These are phyloP conservation scores for Caerostris extrusa DNA, from an alignment of 1,140 invertebrate species.

Conservation along the genomic window DNA sequence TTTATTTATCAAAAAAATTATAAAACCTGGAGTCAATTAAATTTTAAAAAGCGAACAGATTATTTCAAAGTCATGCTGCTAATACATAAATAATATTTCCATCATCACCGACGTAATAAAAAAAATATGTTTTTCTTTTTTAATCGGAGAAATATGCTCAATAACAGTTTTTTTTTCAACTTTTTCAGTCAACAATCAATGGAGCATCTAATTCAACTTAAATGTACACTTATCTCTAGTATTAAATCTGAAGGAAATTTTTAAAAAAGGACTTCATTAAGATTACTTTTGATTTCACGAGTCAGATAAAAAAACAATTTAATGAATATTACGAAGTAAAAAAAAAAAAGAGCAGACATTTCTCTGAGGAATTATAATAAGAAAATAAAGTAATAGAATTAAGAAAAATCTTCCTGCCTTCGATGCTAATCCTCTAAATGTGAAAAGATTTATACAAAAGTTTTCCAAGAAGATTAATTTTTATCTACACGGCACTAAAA, in stretches of 20 bases:
- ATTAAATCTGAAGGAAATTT: not conserved
- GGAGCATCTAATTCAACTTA: not conserved
- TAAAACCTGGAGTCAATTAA: too few species aligned
- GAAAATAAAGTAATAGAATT: constrained; percentile 7
- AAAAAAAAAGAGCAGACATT: not conserved
- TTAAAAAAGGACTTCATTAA: not conserved
- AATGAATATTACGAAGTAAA: not conserved
- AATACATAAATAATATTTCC: too few species aligned
- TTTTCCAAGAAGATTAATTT: constrained; percentile 32
- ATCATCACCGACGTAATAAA: too few species aligned
- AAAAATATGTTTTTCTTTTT: too few species aligned
- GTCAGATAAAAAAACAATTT: constrained; percentile 1
- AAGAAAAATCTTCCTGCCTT: constrained; percentile 3
- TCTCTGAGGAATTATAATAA: not conserved
- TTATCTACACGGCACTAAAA: constrained; percentile 44
- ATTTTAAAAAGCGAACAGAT: too few species aligned
- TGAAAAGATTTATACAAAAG: constrained; percentile 34
- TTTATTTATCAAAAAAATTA: too few species aligned
- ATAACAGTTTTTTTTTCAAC: too few species aligned
- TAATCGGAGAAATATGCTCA: too few species aligned
- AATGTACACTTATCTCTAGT: not conserved
- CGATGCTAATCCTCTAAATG: constrained; percentile 22
- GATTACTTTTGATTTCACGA: constrained; percentile 19
- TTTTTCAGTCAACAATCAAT: not conserved
- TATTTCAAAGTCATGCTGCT: too few species aligned